Percentiles rank a stretch among this genome's conserved stretches.
Evolutionary conservation across 2,113 vertebrate genomes (phyloP).

Genomic region (Carettochelys insculpta): DNA sequence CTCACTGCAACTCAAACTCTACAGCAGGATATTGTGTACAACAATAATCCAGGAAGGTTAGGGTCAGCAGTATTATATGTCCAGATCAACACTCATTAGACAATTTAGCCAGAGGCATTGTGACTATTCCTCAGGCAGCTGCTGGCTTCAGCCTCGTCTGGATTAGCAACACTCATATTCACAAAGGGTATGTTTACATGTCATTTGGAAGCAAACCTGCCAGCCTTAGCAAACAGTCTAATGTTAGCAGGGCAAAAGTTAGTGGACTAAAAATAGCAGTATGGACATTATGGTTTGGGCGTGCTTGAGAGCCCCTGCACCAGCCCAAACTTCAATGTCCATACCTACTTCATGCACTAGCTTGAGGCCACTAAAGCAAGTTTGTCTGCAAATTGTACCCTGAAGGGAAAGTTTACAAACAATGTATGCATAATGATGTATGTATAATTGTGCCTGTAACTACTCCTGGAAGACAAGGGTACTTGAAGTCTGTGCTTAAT

Average conservation of each 20-base stretch:
- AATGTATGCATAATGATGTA: too few relatives aligned
- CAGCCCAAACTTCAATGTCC: neutral
- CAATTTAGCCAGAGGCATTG: neutral
- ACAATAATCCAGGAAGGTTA: neutral
- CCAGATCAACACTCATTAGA: neutral
- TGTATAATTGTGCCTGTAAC: neutral
- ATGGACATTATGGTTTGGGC: neutral
- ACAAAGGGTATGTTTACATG: neutral
- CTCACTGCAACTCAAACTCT: neutral
- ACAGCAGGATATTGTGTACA: neutral
- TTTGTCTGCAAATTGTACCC: neutral
- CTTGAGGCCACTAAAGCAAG: neutral
- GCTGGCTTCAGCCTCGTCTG: neutral
- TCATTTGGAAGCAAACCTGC: neutral
- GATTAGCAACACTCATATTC: neutral
- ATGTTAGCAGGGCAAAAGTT: neutral
- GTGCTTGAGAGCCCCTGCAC: too few relatives aligned
- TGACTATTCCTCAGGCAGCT: neutral
- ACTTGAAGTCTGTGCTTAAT: neutral
- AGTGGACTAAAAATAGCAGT: neutral
- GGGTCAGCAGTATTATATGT: rapidly evolving
- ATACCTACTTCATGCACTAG: neutral
- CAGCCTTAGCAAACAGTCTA: neutral
- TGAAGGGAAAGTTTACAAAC: neutral
- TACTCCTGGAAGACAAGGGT: neutral